Base-by-base conservation (phyloP, 2,888 invertebrate species). In the Meta bourneti region DNA sequence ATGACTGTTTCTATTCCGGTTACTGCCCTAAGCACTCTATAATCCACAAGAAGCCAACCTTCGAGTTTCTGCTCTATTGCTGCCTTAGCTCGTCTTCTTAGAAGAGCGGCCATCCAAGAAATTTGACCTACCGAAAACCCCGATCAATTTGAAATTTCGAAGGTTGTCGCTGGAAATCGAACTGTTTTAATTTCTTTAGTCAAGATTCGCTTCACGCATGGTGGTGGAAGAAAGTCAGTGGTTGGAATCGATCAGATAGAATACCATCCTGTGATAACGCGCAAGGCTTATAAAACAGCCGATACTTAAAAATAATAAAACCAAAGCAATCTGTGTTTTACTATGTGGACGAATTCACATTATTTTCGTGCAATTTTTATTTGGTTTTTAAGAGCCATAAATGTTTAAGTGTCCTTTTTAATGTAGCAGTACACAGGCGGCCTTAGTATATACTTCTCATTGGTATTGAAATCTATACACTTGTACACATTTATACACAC, bases 61-160 rank as follows among this genome's bases (percentile, higher is more conserved):
- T 34, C 34, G 34, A 34, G 61, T 61, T 61, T 61, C 13, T 61
- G 61, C 61, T 34, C 34, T 34, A 34, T 34, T 34, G 34, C 34
- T 34, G 34, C 34, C 34, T 34, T 34, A 34, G 34, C 34, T 72
- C 54, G 19, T 52, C 87, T 81, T 82, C 88, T 72, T 81, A 75
- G 74, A 81, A 81, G 88, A 75, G 81, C 88, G 75, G 20, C 88
- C 88, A 89, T 81, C 88, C 88, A 89, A 72, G 69, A 89, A 74
- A 51, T 89, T 81, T 71, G 88, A 89, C 88, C 88, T 89, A 81
- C 88, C 88, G 51, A 75, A 34, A 74, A 19, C 49, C 71, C 81
- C 74, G 71, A 70, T 71, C 70, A 70, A n/a, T 82, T 71, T n/a
- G 51, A 82, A 70, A 82, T 82, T 51, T 48, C 69, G 48, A 71